These are phyloP conservation scores for Paradisaea rubra DNA, from an alignment of 2,113 vertebrate species.

Conservation along the genomic window DNA sequence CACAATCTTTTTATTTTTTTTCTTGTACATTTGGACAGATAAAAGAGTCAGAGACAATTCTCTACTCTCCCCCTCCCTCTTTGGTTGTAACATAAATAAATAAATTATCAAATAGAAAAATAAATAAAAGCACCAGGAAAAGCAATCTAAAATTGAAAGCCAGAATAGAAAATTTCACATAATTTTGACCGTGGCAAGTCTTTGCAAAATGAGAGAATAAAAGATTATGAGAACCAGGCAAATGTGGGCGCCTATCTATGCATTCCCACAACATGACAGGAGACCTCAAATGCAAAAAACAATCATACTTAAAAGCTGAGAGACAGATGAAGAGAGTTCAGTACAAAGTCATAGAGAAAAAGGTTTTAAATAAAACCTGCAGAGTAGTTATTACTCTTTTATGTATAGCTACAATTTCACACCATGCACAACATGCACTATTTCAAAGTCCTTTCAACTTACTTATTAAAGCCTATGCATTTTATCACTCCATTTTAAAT, in stretches of 20 bases:
- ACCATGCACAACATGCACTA: slow-evolving; percentile 11
- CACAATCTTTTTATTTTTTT: background rate
- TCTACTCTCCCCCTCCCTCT: background rate
- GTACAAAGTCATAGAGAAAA: background rate
- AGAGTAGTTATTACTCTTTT: background rate
- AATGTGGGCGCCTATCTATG: background rate
- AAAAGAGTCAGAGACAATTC: background rate
- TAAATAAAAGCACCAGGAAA: background rate
- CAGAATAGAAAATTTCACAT: background rate
- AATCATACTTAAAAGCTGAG: slow-evolving; percentile 28
- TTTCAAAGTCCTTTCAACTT: slow-evolving; percentile 64
- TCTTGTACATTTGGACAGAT: background rate
- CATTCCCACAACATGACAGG: slow-evolving; percentile 2
- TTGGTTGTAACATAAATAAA: background rate
- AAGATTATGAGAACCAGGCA: slow-evolving; percentile 6
- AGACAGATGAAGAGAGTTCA: slow-evolving; percentile 18
- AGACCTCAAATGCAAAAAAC: slow-evolving; percentile 14
- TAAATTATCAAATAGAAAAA: background rate
- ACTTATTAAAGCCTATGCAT: background rate
- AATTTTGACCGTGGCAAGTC: background rate
- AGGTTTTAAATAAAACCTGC: slow-evolving; percentile 2
- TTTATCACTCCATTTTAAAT: background rate
- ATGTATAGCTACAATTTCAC: background rate
- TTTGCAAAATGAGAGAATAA: slow-evolving; percentile 29
- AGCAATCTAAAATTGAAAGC: background rate